These are phyloP conservation scores for Hydractinia echinata DNA, from an alignment of 30 jellyfish, hydroid and myxozoan species.

Conservation along the genomic window DNA sequence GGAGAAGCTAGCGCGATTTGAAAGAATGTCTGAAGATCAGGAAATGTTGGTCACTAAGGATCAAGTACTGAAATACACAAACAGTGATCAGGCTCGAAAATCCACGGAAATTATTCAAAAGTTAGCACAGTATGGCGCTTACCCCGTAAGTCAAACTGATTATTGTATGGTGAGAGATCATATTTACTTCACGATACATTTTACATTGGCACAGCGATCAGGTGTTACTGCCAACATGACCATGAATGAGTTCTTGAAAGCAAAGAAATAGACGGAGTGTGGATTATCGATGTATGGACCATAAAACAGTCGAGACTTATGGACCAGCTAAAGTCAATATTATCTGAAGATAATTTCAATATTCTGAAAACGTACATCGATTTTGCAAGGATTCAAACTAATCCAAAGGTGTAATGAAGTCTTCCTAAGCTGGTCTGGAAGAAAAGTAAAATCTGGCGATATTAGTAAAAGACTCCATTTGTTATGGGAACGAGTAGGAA, in stretches of 20 bases:
- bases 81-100: no score
- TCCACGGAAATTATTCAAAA: no score
- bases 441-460: not conserved
- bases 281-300: conserved; percentile 12
- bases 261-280: not conserved
- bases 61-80: not conserved
- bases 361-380: not conserved
- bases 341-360: not conserved
- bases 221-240: conserved; percentile 17
- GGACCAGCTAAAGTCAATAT: conserved; percentile 11
- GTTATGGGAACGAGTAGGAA: conserved; percentile 15
- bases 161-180: conserved; percentile 1
- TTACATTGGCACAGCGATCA: not conserved
- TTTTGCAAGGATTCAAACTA: conserved; percentile 1
- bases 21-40: not conserved
- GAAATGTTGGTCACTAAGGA: conserved; percentile 7
- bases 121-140: not conserved
- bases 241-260: not conserved
- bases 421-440: conserved; percentile 13
- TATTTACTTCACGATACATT: not conserved
- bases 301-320: conserved; percentile 9
- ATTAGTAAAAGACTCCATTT: conserved; percentile 4
- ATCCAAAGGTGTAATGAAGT: conserved; percentile 8
- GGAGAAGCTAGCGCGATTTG: conserved; percentile 4
- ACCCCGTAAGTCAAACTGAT: not conserved